Conservation (phyloP, 2,113 vertebrate species). For the Orcinus orca region DNA sequence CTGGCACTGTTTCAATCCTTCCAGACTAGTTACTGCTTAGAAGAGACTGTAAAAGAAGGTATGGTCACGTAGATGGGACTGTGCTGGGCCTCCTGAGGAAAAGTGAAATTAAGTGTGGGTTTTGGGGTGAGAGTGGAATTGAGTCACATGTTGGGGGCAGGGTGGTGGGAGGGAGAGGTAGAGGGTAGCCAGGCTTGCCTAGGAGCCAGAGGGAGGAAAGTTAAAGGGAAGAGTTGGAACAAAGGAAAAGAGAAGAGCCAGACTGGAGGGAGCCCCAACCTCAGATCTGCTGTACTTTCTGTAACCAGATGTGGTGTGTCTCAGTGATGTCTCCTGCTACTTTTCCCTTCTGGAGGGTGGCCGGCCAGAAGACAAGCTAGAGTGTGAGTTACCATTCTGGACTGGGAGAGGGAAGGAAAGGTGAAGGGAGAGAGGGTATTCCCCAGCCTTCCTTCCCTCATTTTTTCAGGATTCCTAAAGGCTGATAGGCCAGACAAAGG, state of each 20-base stretch:
- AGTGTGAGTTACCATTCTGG: constrained; percentile 85
- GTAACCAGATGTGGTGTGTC: constrained; percentile 83
- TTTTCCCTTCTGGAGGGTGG: constrained; percentile 92
- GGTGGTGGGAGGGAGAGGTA: neutral
- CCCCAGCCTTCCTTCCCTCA: neutral
- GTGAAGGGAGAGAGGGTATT: neutral
- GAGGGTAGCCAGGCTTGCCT: neutral
- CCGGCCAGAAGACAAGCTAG: constrained; percentile 91
- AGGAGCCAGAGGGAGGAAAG: neutral
- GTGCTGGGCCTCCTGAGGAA: neutral
- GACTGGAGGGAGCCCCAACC: neutral
- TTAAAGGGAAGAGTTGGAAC: neutral
- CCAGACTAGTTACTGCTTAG: constrained; percentile 76
- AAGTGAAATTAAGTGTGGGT: neutral
- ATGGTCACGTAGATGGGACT: neutral
- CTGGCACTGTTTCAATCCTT: constrained; percentile 90
- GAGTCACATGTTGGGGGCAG: neutral
- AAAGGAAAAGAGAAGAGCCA: neutral
- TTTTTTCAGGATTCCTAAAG: constrained; percentile 41
- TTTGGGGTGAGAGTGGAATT: neutral
- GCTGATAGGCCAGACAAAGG: neutral
- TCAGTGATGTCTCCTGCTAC: constrained; percentile 94
- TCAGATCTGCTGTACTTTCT: neutral
- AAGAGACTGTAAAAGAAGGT: constrained; percentile 35
- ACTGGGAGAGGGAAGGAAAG: neutral